phyloP scores from a whole-genome alignment of 2,113 vertebrate species.

The Zosterops borbonicus region DNA sequence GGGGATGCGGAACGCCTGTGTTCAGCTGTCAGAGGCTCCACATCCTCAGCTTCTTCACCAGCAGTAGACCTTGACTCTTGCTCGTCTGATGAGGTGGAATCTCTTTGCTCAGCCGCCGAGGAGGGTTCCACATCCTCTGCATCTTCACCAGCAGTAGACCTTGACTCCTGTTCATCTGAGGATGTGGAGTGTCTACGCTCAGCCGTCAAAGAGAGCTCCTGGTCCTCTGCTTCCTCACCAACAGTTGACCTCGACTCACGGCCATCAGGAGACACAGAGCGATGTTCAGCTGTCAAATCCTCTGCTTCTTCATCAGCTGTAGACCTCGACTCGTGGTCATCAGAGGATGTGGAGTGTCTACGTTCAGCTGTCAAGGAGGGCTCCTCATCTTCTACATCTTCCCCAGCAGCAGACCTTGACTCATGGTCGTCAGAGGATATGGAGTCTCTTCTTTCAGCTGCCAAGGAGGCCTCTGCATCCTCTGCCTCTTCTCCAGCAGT shows the following conservation, averaged over 20 bases:
- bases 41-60: conserved; percentile 50
- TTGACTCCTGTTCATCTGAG: conserved; percentile 60
- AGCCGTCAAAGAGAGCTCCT: conserved; percentile 65
- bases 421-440: conserved; percentile 39
- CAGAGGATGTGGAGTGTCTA: conserved; percentile 74
- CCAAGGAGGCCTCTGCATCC: conserved; percentile 49
- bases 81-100: conserved; percentile 72
- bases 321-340: conserved; percentile 54
- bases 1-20: conserved; percentile 71
- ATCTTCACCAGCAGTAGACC: conserved; percentile 53
- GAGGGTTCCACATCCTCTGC: conserved; percentile 45
- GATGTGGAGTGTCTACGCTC: conserved; percentile 75
- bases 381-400: conserved; percentile 43
- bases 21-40: conserved; percentile 68
- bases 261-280: conserved; percentile 23
- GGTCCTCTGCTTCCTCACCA: conserved; percentile 27
- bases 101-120: conserved; percentile 66
- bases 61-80: conserved; percentile 58
- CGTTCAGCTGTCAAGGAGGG: conserved; percentile 70
- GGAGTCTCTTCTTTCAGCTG: conserved; percentile 36
- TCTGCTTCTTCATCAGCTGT: conserved; percentile 44
- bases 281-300: conserved; percentile 5
- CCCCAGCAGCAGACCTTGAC: conserved; percentile 49
- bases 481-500: conserved; percentile 44
- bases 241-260: conserved; percentile 51